Conservation (phyloP, 2,113 vertebrate genomes). For the Zeus faber region DNA sequence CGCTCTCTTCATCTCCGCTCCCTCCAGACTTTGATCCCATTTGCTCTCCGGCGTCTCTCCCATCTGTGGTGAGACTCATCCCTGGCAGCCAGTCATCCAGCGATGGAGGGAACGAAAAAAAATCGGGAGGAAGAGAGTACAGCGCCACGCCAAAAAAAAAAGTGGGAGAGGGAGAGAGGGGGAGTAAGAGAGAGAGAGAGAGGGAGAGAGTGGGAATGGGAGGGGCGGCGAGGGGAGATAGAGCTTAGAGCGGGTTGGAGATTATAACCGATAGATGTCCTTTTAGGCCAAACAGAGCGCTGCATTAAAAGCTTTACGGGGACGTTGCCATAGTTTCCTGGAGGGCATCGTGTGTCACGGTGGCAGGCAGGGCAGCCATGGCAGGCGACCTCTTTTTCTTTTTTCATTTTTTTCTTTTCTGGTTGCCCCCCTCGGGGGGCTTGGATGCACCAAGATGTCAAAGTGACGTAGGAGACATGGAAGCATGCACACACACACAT, state of each 20-base stretch:
- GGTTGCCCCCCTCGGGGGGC: conserved; percentile 3
- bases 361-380: not conserved
- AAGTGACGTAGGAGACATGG: conserved; percentile 20
- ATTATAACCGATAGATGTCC: conserved; percentile 54
- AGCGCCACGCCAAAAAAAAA: not conserved
- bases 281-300: conserved; percentile 41
- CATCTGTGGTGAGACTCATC: conserved; percentile 28
- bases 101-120: conserved; percentile 3
- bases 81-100: conserved; percentile 16
- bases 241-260: conserved; percentile 32
- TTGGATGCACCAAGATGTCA: conserved; percentile 19
- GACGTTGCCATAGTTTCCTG: conserved; percentile 48
- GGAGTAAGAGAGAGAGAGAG: not conserved
- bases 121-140: conserved; percentile 4
- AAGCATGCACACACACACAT: conserved; percentile 14
- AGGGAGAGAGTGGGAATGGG: not conserved
- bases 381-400: not conserved
- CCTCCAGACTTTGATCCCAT: conserved; percentile 30
- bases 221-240: too few relatives aligned
- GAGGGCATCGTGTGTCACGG: conserved; percentile 21
- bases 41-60: conserved; percentile 30
- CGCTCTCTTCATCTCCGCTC: too few relatives aligned
- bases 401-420: not conserved
- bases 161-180: conserved; percentile 10
- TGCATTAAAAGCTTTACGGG: conserved; percentile 60